phyloP scores from a whole-genome alignment of 2,113 vertebrate species.

The Peromyscus leucopus region DNA sequence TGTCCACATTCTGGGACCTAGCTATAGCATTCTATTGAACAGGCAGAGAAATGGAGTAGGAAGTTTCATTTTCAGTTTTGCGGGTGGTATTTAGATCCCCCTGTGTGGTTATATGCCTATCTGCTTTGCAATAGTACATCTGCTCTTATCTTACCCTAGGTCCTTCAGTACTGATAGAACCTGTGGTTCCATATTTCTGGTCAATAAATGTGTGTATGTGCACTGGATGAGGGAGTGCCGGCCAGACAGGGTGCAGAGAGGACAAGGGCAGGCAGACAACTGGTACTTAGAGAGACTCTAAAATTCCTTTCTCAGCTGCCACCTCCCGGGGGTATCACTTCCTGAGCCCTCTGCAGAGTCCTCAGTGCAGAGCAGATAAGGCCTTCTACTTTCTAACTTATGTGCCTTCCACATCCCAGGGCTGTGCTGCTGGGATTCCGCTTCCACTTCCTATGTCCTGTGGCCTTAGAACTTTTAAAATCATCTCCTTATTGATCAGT shows the following conservation, averaged over 20 bases:
- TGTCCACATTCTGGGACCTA: neutral
- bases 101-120: neutral
- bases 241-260: neutral
- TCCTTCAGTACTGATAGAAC: neutral
- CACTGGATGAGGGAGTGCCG: fast-evolving
- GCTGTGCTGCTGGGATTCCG: neutral
- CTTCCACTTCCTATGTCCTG: neutral
- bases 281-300: neutral
- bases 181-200: neutral
- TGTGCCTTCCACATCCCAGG: neutral
- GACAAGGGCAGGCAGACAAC: neutral
- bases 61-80: neutral
- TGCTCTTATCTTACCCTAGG: neutral
- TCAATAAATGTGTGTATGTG: no score
- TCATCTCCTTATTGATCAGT: neutral
- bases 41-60: neutral
- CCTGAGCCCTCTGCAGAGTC: neutral
- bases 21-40: neutral
- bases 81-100: neutral
- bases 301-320: neutral
- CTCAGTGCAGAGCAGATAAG: neutral
- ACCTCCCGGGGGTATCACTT: neutral
- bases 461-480: neutral
- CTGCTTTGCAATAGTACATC: neutral
- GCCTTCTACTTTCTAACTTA: neutral